Percentiles rank a stretch among this genome's conserved stretches.
Evolutionary conservation across 2,888 invertebrate genomes (phyloP).

Genomic region (Callyntrura sp.): DNA sequence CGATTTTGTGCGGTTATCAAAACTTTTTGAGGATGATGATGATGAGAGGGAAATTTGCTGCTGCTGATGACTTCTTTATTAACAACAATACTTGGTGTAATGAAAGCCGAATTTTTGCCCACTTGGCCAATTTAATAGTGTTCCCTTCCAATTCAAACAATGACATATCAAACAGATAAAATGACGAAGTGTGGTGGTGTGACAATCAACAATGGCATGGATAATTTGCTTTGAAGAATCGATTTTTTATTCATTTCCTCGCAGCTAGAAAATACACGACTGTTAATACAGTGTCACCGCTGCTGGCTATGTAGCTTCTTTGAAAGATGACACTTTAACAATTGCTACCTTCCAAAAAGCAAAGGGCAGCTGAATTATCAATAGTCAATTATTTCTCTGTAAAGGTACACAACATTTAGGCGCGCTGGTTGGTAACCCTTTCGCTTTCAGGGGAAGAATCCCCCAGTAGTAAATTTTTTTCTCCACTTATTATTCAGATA

Average conservation of each 20-base stretch:
- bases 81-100: neutral
- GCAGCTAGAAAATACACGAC: no score
- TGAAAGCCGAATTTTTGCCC: slow-evolving; percentile 15
- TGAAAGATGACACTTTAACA: neutral
- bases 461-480: slow-evolving; percentile 3
- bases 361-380: no score
- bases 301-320: neutral
- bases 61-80: no score
- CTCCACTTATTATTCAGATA: neutral
- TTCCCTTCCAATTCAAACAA: slow-evolving; percentile 28
- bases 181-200: slow-evolving; percentile 25
- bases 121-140: slow-evolving; percentile 12
- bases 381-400: no score
- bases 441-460: slow-evolving; percentile 20
- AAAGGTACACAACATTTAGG: no score
- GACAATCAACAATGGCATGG: slow-evolving; percentile 64
- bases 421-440: neutral
- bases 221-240: slow-evolving; percentile 57
- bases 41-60: neutral
- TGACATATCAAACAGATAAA: slow-evolving; percentile 2
- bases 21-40: slow-evolving; percentile 12
- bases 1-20: slow-evolving; percentile 55
- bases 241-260: slow-evolving; percentile 32
- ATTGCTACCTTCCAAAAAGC: neutral
- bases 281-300: neutral